phyloP scores from a whole-genome alignment of 2,797 vertebrate genomes.

The Choloepus didactylus region DNA sequence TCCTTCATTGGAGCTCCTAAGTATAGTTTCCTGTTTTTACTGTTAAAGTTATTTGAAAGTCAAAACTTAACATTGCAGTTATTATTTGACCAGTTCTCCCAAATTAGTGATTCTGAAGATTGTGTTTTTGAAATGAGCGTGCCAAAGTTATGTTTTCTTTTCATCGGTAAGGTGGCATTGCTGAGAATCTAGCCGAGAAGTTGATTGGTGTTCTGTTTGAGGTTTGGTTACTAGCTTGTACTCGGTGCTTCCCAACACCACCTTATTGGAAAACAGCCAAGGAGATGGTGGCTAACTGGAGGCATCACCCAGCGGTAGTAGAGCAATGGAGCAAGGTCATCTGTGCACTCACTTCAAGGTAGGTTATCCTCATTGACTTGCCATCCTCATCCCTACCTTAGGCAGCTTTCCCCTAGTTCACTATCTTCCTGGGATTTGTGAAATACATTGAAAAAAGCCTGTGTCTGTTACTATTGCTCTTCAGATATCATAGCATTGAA shows the following conservation, averaged over 20 bases:
- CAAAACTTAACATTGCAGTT: conserved; percentile 57
- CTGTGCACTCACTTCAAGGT: conserved; percentile 95
- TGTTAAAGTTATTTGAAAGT: conserved; percentile 68
- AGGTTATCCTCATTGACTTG: conserved; percentile 59
- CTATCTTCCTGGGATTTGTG: conserved; percentile 27
- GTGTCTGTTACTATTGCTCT: background rate
- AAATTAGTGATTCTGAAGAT: conserved; percentile 36
- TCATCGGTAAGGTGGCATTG: conserved; percentile 90
- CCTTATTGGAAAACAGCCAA: conserved; percentile 96
- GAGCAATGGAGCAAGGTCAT: conserved; percentile 96
- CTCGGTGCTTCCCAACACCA: conserved; percentile 94
- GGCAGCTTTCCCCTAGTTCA: background rate
- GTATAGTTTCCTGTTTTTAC: conserved; percentile 47
- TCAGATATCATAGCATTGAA: background rate
- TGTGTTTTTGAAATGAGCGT: conserved; percentile 67
- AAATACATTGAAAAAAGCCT: conserved; percentile 23
- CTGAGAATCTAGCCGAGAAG: conserved; percentile 95
- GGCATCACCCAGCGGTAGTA: conserved; percentile 95
- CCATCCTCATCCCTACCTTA: background rate
- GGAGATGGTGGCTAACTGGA: conserved; percentile 96
- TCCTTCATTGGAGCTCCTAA: conserved; percentile 4
- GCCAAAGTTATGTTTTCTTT: conserved; percentile 76
- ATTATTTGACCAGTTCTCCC: conserved; percentile 46
- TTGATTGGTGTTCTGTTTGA: conserved; percentile 95
- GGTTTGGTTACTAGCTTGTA: conserved; percentile 95